Percentiles rank a stretch among this genome's conserved stretches.
These are phyloP conservation scores for Albula goreensis DNA, from an alignment of 2,113 vertebrate genomes.

Conservation along the genomic window DNA sequence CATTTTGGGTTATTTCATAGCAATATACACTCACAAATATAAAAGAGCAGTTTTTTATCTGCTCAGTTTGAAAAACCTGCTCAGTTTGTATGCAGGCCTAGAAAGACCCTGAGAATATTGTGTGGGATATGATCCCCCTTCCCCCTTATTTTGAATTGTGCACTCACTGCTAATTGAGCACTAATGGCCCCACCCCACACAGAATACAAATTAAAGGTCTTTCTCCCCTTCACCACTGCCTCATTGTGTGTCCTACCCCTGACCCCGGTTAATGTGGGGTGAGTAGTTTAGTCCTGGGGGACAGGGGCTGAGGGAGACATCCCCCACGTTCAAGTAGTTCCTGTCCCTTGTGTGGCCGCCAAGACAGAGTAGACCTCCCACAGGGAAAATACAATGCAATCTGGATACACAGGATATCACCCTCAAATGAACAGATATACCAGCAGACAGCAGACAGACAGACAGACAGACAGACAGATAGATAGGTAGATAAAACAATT, in stretches of 20 bases:
- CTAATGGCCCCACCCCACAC: neutral
- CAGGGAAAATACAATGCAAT: neutral
- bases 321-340: neutral
- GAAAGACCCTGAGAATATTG: neutral
- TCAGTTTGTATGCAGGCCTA: neutral
- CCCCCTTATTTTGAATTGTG: neutral
- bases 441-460: neutral
- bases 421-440: no score
- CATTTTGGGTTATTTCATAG: neutral
- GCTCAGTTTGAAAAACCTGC: no score
- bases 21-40: neutral
- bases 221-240: neutral
- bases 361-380: neutral
- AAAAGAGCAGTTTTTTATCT: neutral
- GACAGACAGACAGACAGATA: neutral
- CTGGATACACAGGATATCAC: neutral
- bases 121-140: neutral
- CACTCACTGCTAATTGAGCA: conserved; percentile 17
- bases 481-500: neutral
- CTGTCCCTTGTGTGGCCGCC: neutral
- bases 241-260: neutral
- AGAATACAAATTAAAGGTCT: conserved; percentile 17
- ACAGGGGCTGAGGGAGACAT: neutral
- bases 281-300: neutral
- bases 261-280: conserved; percentile 12